These are phyloP conservation scores for Diadema setosum DNA, from an alignment of 35 echinoderm and acorn worm species.

Conservation along the genomic window DNA sequence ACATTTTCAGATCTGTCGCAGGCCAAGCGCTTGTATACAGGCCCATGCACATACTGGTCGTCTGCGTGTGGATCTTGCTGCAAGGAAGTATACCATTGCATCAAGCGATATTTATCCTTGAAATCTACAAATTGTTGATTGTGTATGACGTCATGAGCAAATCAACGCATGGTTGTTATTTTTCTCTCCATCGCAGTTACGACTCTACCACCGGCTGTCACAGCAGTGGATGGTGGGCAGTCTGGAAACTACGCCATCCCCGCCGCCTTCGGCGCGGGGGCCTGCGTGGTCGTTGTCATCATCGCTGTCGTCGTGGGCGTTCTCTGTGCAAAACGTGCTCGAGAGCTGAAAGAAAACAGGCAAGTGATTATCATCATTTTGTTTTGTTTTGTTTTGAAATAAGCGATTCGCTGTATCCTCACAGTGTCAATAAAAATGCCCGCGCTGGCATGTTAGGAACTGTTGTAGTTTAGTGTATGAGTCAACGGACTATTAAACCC, in stretches of 20 bases:
- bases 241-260: not conserved
- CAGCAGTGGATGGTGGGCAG: not conserved
- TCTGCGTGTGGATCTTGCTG: too few species aligned
- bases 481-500: too few species aligned
- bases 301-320: not conserved
- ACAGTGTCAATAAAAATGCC: not conserved
- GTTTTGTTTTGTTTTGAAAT: not conserved
- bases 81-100: too few species aligned
- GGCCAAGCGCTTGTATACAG: too few species aligned
- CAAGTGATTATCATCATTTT: not conserved
- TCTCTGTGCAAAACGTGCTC: not conserved
- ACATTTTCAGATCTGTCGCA: too few species aligned
- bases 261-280: not conserved
- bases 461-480: too few species aligned
- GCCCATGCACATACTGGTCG: too few species aligned
- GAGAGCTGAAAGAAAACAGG: constrained; percentile 6
- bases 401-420: not conserved
- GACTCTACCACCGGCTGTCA: not conserved
- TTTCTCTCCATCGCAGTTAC: not conserved
- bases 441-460: not conserved
- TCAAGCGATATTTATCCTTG: too few species aligned
- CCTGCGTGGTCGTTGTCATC: not conserved
- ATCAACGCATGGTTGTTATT: too few species aligned
- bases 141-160: too few species aligned
- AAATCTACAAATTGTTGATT: too few species aligned